Evolutionary conservation across 1,140 invertebrate species (phyloP), one percentile per base, ranked within the genome.

Genomic region (Calosoma granatense): DNA sequence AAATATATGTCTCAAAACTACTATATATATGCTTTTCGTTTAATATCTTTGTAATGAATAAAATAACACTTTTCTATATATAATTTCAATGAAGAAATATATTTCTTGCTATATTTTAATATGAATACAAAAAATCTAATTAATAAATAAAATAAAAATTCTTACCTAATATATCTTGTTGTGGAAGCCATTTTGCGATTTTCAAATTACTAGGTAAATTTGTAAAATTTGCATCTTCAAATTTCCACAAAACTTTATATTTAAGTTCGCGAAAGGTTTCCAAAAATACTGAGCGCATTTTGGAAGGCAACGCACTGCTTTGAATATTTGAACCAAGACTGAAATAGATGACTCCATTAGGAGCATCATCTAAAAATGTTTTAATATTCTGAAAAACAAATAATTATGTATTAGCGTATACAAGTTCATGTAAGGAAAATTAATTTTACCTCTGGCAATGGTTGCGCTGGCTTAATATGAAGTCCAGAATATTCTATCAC

Each of bases 101-200:
- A n/a, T n/a, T n/a, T n/a, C n/a, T n/a, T n/a, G n/a, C n/a, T n/a
- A n/a, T n/a, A n/a, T n/a, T n/a, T n/a, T n/a, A n/a, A n/a, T n/a
- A n/a, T n/a, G n/a, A n/a, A n/a, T n/a, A n/a, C n/a, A n/a, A n/a
- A n/a, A n/a, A n/a, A n/a, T n/a, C n/a, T n/a, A n/a, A n/a, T n/a
- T n/a, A n/a, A n/a, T n/a, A n/a, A n/a, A n/a, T 6, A 9, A 36
- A 9, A 9, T 9, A 36, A 36, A 12, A 4, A 47, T 21, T 64
- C 66, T 74, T 68, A 85, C 83, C 78, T 60, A 87, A 67, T 60
- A 87, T 73, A 63, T 85, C 84, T 57, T 80, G 81, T 63, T 89
- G 86, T 0, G 85, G 85, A 1, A 86, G 65, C 86, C 86, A 88
- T 51, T 79, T 78, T 20, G 70, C 73, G 1, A 82, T 66, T 53